Evolutionary conservation across 1,140 invertebrate species (phyloP).

Genomic region (Conopomorpha cramerella): DNA sequence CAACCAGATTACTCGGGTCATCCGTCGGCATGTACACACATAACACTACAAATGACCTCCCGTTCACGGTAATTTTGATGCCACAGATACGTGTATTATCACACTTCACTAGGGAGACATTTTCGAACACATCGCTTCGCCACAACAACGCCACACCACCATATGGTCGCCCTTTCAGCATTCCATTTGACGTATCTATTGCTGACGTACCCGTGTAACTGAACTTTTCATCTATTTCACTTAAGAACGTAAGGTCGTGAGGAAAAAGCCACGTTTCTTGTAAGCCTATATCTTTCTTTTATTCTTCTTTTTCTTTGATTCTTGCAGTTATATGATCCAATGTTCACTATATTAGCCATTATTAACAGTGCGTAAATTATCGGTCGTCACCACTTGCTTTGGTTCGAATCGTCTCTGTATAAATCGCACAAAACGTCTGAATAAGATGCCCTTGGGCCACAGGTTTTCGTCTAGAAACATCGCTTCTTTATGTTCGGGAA

Average conservation of each 20-base stretch:
- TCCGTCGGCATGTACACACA: neutral
- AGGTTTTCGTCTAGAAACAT: too few relatives aligned
- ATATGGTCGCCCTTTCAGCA: neutral
- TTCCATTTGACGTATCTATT: neutral
- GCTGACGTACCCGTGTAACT: too few relatives aligned
- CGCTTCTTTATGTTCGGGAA: neutral
- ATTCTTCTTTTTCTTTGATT: too few relatives aligned
- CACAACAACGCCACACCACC: constrained; percentile 1
- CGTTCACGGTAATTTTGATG: too few relatives aligned
- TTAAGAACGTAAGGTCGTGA: neutral
- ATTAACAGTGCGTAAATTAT: too few relatives aligned
- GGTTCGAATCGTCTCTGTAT: neutral
- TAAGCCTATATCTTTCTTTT: too few relatives aligned
- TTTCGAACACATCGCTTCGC: neutral
- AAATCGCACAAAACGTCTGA: too few relatives aligned
- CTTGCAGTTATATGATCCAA: too few relatives aligned
- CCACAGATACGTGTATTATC: constrained; percentile 1
- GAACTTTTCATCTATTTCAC: neutral
- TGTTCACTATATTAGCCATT: too few relatives aligned
- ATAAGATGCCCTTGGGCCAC: too few relatives aligned
- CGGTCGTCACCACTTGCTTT: neutral
- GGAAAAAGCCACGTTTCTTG: too few relatives aligned
- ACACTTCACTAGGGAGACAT: neutral
- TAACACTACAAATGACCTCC: too few relatives aligned
- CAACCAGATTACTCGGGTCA: neutral